Evolutionary conservation across 2,797 vertebrate genomes (phyloP), one percentile per base, ranked within the genome.

Genomic region (Poeciliopsis gracilis): DNA sequence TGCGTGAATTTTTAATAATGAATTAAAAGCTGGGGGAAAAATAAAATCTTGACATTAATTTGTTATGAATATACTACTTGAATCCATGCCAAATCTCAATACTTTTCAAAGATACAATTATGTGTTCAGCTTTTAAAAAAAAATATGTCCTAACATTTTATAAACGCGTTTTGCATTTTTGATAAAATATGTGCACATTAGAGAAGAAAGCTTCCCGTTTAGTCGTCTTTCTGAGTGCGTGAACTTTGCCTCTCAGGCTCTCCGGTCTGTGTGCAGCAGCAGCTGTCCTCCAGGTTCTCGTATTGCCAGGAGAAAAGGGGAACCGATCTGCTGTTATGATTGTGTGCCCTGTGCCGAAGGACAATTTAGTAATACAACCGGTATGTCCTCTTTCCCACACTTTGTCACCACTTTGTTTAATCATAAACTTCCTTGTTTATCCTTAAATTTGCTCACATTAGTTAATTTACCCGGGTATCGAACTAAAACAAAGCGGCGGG

Each of bases 241-340:
- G 77, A 79, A 81, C 71, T 86, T 77, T 89, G 82, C 79, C 81
- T 90, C 67, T 79, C 87, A 96, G 95, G 90, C 88, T 73, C 80
- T 82, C 80, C 78, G 72, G 61, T 95, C 95, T 85, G 83, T 94
- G 25, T 96, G 95, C 93, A 95, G 94, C 41, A 77, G 91, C 73
- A 92, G 88, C 63, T 95, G 95, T 79, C 86, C 84, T 72, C 89
- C 92, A 76, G 95, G 95, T 80, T 91, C 69, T 75, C 94, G 95
- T 41, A 83, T 94, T 11, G 85, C 92, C 82, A 90, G 83, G 78
- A 93, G 89, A 84, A 95, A 93, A 30, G 93, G 94, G 51, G 87
- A 95, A 87, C 94, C 94, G 3, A 73, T 93, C 57, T 95, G 94
- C 87, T 95, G 95, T 79, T 95, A 94, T 72, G 95, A 95, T 88